Evolutionary conservation across 2,113 vertebrate genomes (phyloP).

Genomic region (Patagioenas fasciata): DNA sequence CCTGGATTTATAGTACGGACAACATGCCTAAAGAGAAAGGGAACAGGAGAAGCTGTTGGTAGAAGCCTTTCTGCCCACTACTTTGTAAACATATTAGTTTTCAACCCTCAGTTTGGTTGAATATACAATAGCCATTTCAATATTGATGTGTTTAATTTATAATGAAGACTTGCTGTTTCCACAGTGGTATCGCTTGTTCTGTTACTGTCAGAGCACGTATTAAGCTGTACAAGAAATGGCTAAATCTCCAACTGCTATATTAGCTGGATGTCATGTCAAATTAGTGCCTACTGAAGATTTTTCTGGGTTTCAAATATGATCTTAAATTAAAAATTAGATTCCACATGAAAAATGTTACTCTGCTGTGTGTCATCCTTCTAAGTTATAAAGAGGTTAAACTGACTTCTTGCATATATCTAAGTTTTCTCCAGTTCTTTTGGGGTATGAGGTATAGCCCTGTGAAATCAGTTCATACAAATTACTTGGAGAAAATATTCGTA

Average conservation of each 20-base stretch:
- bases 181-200: not conserved
- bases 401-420: not conserved
- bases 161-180: constrained; percentile 40
- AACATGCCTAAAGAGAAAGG: not conserved
- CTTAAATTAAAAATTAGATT: constrained; percentile 9
- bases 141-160: constrained; percentile 37
- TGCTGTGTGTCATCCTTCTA: not conserved
- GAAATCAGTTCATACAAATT: not conserved
- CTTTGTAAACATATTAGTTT: not conserved
- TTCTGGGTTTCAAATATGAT: not conserved
- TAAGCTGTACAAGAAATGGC: not conserved
- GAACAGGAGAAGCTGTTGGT: not conserved
- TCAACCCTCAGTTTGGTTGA: not conserved
- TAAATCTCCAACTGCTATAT: not conserved
- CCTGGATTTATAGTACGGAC: not conserved
- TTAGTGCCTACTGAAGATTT: not conserved
- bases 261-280: not conserved
- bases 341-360: not conserved
- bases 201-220: constrained; percentile 22
- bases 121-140: not conserved
- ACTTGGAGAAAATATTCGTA: not conserved
- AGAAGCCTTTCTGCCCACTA: not conserved
- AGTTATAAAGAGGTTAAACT: not conserved
- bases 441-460: not conserved
- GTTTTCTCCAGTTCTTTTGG: not conserved